Percentiles rank a stretch among this genome's conserved stretches.
These are phyloP conservation scores for Protomyctophum bolini DNA, from an alignment of 2,113 vertebrate genomes.

Conservation along the genomic window DNA sequence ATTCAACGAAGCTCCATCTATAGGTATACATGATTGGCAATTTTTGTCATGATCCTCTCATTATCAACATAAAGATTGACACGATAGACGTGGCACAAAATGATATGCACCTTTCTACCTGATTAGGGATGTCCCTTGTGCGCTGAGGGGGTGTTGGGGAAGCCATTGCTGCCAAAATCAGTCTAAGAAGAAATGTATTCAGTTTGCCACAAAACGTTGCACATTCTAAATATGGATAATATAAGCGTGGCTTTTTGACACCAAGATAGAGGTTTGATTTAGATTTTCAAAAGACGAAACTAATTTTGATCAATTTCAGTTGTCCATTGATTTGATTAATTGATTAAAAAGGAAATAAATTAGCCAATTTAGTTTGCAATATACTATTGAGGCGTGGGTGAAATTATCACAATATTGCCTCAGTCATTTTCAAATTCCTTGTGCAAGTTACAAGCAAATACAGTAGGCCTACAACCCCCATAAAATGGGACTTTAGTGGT, in stretches of 20 bases:
- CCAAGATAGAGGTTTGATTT: conserved; percentile 14
- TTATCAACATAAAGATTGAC: conserved; percentile 99
- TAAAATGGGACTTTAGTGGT: conserved; percentile 13
- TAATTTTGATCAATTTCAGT: conserved; percentile 4
- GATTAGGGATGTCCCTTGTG: conserved; percentile 90
- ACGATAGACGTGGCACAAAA: conserved; percentile 89
- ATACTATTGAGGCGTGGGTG: conserved; percentile 11
- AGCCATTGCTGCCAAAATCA: conserved; percentile 63
- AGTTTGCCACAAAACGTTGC: conserved; percentile 44
- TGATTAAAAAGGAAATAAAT: conserved; percentile 7
- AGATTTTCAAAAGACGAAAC: conserved; percentile 8
- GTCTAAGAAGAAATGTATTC: conserved; percentile 62
- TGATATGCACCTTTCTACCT: conserved; percentile 88
- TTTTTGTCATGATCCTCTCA: conserved; percentile 99
- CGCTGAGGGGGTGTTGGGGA: conserved; percentile 67
- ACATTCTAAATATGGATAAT: conserved; percentile 43
- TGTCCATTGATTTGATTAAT: neutral
- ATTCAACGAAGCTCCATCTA: conserved; percentile 99
- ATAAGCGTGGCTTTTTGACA: conserved; percentile 49
- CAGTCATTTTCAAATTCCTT: conserved; percentile 10
- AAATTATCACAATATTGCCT: neutral
- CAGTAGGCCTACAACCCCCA: conserved; percentile 20
- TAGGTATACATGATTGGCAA: conserved; percentile 96
- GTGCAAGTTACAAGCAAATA: conserved; percentile 11
- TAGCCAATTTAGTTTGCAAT: neutral